A percentile compares a stretch with the other conserved stretches of the same genome.
phyloP scores from a whole-genome alignment of 2,888 invertebrate genomes.

The Drosophila kanekoi region DNA sequence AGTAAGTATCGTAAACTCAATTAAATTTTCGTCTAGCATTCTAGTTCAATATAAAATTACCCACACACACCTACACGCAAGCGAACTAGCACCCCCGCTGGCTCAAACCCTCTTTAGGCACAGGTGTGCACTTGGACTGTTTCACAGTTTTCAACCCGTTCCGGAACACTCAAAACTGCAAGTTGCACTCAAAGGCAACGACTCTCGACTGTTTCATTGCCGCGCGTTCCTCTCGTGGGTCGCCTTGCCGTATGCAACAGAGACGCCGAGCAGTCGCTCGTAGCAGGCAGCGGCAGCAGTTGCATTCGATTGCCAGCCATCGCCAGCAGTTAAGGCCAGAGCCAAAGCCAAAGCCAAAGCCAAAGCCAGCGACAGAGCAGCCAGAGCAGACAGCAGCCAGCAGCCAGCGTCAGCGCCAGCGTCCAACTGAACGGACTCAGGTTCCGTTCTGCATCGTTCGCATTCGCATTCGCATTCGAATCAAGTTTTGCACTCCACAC shows the following conservation, averaged over 20 bases:
- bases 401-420: slow-evolving; percentile 11
- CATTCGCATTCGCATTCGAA: slow-evolving; percentile 33
- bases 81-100: background rate
- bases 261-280: slow-evolving; percentile 58
- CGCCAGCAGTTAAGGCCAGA: slow-evolving; percentile 29
- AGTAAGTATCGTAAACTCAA: slow-evolving; percentile 55
- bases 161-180: slow-evolving; percentile 46
- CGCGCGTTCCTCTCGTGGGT: slow-evolving; percentile 41
- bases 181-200: slow-evolving; percentile 50
- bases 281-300: slow-evolving; percentile 69
- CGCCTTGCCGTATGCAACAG: slow-evolving; percentile 47
- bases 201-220: slow-evolving; percentile 33
- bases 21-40: slow-evolving; percentile 61
- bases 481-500: slow-evolving; percentile 30
- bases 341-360: slow-evolving; percentile 5
- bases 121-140: slow-evolving; percentile 33
- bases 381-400: slow-evolving; percentile 5
- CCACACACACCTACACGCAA: background rate
- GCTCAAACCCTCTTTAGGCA: background rate
- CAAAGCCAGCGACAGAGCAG: slow-evolving; percentile 12
- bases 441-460: slow-evolving; percentile 32
- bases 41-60: slow-evolving; percentile 19
- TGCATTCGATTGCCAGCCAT: slow-evolving; percentile 64
- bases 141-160: slow-evolving; percentile 14
- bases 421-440: slow-evolving; percentile 12